These are phyloP conservation scores for Diorhabda elongata DNA, from an alignment of 1,140 invertebrate species.

Conservation along the genomic window DNA sequence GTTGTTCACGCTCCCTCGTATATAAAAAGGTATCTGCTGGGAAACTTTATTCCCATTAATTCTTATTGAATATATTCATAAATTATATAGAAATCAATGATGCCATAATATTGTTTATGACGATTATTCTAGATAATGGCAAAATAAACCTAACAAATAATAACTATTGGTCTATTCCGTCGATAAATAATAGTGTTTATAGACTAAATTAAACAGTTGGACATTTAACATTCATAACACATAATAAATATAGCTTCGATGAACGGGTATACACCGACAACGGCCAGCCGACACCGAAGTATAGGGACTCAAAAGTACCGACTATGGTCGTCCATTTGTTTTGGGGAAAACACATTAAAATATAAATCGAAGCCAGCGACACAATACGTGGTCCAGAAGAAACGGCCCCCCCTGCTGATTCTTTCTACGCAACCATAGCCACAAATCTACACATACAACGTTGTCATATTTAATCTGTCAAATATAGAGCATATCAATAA, in stretches of 20 bases:
- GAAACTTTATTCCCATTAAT: no score
- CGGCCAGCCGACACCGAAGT: constrained; percentile 32
- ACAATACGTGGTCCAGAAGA: constrained; percentile 40
- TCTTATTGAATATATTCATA: no score
- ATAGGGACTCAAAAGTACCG: constrained; percentile 32
- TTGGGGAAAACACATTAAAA: constrained; percentile 46
- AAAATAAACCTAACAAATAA: background rate
- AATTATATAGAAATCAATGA: no score
- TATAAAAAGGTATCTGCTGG: no score
- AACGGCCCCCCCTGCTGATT: constrained; percentile 26
- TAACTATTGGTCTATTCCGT: constrained; percentile 25
- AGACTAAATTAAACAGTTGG: constrained; percentile 37
- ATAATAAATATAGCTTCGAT: constrained; percentile 42
- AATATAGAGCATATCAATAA: no score
- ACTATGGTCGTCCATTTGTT: constrained; percentile 46
- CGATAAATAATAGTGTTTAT: constrained; percentile 43
- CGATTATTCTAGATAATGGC: no score
- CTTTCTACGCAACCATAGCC: constrained; percentile 17
- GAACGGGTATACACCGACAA: constrained; percentile 42
- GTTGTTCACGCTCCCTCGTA: no score
- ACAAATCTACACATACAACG: background rate
- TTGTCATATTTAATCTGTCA: background rate
- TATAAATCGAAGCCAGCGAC: constrained; percentile 42
- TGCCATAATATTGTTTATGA: no score
- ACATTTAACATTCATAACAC: constrained; percentile 42